Evolutionary conservation across 2,113 vertebrate genomes (phyloP).

Genomic region (Uria lomvia): DNA sequence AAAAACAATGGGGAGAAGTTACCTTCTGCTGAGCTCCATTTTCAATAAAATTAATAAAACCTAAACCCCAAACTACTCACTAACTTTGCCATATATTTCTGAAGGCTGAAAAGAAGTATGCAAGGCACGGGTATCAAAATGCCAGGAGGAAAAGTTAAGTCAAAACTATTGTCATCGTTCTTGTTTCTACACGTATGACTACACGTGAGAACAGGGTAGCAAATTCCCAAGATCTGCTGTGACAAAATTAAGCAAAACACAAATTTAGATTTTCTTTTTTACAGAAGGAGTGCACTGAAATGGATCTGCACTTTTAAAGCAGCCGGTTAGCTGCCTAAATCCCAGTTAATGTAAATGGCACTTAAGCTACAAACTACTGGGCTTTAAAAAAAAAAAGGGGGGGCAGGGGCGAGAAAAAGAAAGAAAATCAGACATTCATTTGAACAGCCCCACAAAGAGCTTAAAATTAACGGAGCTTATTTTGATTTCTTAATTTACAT

Average conservation of each 20-base stretch:
- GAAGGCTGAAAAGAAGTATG: neutral
- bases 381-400: neutral
- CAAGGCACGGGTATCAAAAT: neutral
- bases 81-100: neutral
- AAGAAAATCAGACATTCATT: conserved; percentile 5
- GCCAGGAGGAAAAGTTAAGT: neutral
- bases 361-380: neutral
- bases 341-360: neutral
- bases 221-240: neutral
- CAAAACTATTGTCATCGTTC: neutral
- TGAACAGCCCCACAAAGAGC: conserved; percentile 36
- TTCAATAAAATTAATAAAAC: neutral
- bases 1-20: neutral
- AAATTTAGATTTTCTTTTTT: neutral
- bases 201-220: neutral
- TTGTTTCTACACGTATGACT: neutral
- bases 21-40: neutral
- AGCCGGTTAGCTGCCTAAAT: neutral
- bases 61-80: neutral
- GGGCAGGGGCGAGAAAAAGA: neutral
- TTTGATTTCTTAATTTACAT: conserved; percentile 60
- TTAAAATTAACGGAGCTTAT: conserved; percentile 42
- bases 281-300: neutral
- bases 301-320: neutral
- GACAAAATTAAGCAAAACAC: neutral